Percentiles rank a stretch among this genome's conserved stretches.
phyloP scores from a whole-genome alignment of 2,888 invertebrate species.

The Chymomyza fuscimana region DNA sequence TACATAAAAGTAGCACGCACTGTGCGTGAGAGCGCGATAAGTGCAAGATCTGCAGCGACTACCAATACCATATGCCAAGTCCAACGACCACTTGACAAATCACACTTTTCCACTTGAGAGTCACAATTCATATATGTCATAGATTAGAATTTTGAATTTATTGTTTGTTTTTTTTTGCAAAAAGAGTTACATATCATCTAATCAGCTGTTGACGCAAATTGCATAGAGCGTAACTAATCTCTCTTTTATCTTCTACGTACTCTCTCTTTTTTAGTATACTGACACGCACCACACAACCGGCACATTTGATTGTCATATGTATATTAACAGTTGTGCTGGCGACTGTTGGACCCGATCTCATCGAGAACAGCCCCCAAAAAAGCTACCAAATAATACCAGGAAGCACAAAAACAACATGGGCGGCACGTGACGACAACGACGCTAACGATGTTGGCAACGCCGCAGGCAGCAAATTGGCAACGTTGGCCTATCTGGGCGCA shows the following conservation, averaged over 20 bases:
- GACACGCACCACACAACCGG: constrained; percentile 87
- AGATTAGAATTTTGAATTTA: too few relatives aligned
- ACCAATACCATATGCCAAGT: too few relatives aligned
- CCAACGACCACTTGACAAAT: not conserved
- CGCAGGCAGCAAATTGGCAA: constrained; percentile 56
- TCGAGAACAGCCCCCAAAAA: constrained; percentile 53
- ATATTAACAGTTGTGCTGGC: constrained; percentile 83
- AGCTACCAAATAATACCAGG: constrained; percentile 20
- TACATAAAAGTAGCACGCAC: not conserved
- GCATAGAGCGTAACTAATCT: not conserved
- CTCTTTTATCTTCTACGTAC: constrained; percentile 1
- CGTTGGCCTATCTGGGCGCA: constrained; percentile 87
- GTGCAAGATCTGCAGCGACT: too few relatives aligned
- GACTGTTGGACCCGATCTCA: constrained; percentile 80
- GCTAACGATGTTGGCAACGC: constrained; percentile 13
- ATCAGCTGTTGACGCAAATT: too few relatives aligned
- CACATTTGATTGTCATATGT: constrained; percentile 85
- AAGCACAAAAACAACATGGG: constrained; percentile 10
- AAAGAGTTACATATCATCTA: too few relatives aligned
- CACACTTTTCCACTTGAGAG: not conserved
- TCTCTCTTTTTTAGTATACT: constrained; percentile 82
- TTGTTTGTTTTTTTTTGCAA: not conserved
- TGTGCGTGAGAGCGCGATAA: not conserved
- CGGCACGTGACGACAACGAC: constrained; percentile 27
- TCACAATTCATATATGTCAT: not conserved